Conservation (phyloP, 2,113 vertebrate species). For the Pleuronectes platessa region DNA sequence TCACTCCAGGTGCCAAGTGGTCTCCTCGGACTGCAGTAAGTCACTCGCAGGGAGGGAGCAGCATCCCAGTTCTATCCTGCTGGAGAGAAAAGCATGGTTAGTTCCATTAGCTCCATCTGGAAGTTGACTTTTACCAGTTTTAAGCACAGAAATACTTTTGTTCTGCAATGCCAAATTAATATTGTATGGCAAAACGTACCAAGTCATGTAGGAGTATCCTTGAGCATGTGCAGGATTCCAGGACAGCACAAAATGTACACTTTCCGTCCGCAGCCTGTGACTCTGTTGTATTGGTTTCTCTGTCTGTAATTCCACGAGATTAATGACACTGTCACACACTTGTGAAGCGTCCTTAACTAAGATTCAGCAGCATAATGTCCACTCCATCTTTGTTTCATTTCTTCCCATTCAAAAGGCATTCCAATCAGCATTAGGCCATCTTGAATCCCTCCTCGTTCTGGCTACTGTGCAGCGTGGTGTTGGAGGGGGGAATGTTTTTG, state of each 20-base stretch:
- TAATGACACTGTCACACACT: constrained; percentile 78
- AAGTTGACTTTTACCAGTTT: constrained; percentile 18
- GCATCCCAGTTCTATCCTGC: constrained; percentile 39
- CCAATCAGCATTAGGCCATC: constrained; percentile 81
- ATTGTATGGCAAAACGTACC: not conserved
- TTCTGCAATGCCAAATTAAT: not conserved
- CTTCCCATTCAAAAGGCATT: constrained; percentile 68
- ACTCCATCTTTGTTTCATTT: constrained; percentile 79
- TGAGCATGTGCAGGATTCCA: constrained; percentile 8
- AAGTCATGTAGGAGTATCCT: not conserved
- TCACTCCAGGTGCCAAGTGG: constrained; percentile 79
- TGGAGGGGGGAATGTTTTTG: constrained; percentile 70
- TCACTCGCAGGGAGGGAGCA: constrained; percentile 57
- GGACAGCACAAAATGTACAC: constrained; percentile 12
- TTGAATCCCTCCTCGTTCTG: constrained; percentile 79
- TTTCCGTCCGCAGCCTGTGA: constrained; percentile 58
- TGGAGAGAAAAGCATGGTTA: constrained; percentile 20
- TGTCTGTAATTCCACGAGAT: constrained; percentile 77
- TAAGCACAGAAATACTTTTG: not conserved
- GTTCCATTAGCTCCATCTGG: constrained; percentile 32
- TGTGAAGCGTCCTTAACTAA: constrained; percentile 80
- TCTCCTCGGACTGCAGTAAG: constrained; percentile 69
- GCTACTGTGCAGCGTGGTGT: constrained; percentile 63
- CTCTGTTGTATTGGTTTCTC: constrained; percentile 73
- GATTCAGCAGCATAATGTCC: constrained; percentile 80